Conservation (phyloP, 35 echinoderm and acorn worm genomes). For the Lytechinus pictus region DNA sequence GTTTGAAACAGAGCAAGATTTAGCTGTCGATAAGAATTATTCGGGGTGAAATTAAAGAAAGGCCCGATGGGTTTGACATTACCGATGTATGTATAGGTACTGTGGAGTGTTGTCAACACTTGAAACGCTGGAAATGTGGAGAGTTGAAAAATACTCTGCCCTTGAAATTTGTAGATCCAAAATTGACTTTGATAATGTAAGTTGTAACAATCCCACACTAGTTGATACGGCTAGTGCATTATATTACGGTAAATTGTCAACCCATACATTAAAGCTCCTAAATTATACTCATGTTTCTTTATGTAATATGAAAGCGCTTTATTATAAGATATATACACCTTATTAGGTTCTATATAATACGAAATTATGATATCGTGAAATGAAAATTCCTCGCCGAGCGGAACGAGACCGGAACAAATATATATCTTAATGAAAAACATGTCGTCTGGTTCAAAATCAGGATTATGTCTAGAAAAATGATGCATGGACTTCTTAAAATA, state of each 20-base stretch:
- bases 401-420: constrained; percentile 5
- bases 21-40: neutral
- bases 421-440: neutral
- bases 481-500: neutral
- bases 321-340: neutral
- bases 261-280: neutral
- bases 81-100: neutral
- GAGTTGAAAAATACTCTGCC: neutral
- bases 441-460: neutral
- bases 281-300: neutral
- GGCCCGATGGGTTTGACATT: neutral
- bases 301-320: neutral
- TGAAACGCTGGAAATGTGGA: neutral
- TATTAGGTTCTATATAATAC: neutral
- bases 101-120: neutral
- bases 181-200: constrained; percentile 1
- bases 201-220: neutral
- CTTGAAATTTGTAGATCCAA: neutral
- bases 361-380: neutral
- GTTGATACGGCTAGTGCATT: neutral
- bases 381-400: neutral
- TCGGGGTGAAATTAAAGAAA: neutral
- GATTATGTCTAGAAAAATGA: constrained; percentile 20
- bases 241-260: neutral
- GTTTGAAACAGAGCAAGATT: neutral